Conservation (phyloP, 2,113 vertebrate species). For the Calypte anna region DNA sequence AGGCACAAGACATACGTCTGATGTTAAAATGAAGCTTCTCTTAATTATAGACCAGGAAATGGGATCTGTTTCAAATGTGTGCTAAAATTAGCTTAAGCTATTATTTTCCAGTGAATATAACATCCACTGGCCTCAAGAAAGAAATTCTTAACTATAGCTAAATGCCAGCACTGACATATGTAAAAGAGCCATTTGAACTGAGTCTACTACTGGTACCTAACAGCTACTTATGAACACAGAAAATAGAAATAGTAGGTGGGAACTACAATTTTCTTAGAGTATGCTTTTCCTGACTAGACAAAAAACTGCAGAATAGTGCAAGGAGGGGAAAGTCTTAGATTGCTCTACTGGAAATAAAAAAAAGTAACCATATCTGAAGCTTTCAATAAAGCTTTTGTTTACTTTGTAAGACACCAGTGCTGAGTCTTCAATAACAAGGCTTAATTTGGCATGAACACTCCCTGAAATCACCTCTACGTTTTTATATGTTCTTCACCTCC, state of each 20-base stretch:
- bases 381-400: background rate
- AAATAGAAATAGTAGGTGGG: background rate
- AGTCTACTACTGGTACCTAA: background rate
- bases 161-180: background rate
- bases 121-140: background rate
- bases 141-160: background rate
- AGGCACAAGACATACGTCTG: background rate
- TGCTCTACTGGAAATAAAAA: background rate
- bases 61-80: background rate
- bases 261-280: background rate
- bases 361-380: background rate
- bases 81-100: background rate
- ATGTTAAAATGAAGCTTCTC: background rate
- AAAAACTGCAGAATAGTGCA: background rate
- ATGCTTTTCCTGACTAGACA: background rate
- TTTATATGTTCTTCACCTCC: background rate
- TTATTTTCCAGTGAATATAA: background rate
- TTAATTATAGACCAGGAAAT: background rate
- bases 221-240: background rate
- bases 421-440: background rate
- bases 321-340: background rate
- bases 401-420: background rate
- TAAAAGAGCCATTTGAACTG: background rate
- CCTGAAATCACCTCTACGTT: background rate
- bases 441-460: background rate